Conservation (phyloP, 2,888 invertebrate species). For the Trilocha varians region DNA sequence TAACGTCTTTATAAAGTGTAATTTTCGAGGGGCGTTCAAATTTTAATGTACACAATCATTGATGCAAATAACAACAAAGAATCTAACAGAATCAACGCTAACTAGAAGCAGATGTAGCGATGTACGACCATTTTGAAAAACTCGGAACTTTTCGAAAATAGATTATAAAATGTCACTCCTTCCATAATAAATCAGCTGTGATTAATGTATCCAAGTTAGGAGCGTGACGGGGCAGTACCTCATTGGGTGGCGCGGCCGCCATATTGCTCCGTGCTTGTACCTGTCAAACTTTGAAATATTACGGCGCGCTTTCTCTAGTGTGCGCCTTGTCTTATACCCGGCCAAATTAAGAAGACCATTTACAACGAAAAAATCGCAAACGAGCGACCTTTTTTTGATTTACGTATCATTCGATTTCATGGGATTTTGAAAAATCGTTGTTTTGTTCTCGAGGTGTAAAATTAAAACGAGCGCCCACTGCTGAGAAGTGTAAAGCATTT, state of each 20-base stretch:
- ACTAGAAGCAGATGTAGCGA: constrained; percentile 69
- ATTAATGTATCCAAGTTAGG: constrained; percentile 63
- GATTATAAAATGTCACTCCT: constrained; percentile 73
- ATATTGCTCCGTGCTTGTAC: constrained; percentile 70
- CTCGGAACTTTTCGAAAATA: constrained; percentile 68
- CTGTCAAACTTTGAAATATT: constrained; percentile 72
- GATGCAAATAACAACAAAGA: constrained; percentile 65
- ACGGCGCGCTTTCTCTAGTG: constrained; percentile 60
- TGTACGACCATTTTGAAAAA: constrained; percentile 66
- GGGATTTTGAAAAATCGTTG: constrained; percentile 44
- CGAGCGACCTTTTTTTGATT: constrained; percentile 2
- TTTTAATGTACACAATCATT: constrained; percentile 34
- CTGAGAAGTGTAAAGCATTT: constrained; percentile 39
- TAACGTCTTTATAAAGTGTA: constrained; percentile 39
- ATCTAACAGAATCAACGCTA: constrained; percentile 48
- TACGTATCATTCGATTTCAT: constrained; percentile 31
- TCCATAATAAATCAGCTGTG: constrained; percentile 67
- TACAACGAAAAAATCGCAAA: constrained; percentile 34
- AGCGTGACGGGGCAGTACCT: constrained; percentile 65
- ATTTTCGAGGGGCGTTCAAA: constrained; percentile 27
- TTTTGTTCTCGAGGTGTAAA: constrained; percentile 58
- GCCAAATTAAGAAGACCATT: constrained; percentile 40
- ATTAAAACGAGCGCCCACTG: constrained; percentile 43
- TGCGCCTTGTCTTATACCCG: constrained; percentile 60
- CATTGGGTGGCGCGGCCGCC: constrained; percentile 71